Conservation (phyloP, 1,140 invertebrate genomes). For the Vollenhovia emeryi region DNA sequence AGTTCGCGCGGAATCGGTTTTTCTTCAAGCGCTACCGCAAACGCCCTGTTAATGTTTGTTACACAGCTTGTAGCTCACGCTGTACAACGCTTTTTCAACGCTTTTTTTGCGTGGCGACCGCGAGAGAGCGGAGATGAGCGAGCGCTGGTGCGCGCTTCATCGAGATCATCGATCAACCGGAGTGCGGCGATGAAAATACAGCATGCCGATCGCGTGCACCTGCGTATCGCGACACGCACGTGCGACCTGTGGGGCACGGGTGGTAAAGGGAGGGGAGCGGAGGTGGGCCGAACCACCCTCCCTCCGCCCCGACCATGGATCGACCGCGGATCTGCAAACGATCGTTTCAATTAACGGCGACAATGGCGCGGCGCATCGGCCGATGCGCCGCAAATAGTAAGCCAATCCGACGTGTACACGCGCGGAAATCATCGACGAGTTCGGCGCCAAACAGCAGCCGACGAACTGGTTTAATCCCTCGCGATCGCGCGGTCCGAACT, state of each 20-base stretch:
- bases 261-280: neutral
- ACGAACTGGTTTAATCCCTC: slow-evolving; percentile 30
- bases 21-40: slow-evolving; percentile 3
- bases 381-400: slow-evolving; percentile 18
- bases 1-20: slow-evolving; percentile 11
- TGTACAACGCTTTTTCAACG: neutral
- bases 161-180: slow-evolving; percentile 57
- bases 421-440: slow-evolving; percentile 53
- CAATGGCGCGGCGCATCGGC: slow-evolving; percentile 26
- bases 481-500: slow-evolving; percentile 22
- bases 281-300: neutral
- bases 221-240: slow-evolving; percentile 33
- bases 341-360: slow-evolving; percentile 71
- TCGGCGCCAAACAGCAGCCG: slow-evolving; percentile 26
- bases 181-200: slow-evolving; percentile 24
- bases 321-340: slow-evolving; percentile 56
- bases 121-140: slow-evolving; percentile 54
- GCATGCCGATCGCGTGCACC: slow-evolving; percentile 18
- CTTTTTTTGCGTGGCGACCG: slow-evolving; percentile 13
- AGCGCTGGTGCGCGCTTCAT: slow-evolving; percentile 28
- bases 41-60: slow-evolving; percentile 17
- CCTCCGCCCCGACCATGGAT: neutral
- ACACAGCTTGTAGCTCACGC: neutral
- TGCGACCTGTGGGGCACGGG: neutral
- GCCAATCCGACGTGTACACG: slow-evolving; percentile 27